Evolutionary conservation across 2,113 vertebrate genomes (phyloP).

Genomic region (Pterocles burchelli): DNA sequence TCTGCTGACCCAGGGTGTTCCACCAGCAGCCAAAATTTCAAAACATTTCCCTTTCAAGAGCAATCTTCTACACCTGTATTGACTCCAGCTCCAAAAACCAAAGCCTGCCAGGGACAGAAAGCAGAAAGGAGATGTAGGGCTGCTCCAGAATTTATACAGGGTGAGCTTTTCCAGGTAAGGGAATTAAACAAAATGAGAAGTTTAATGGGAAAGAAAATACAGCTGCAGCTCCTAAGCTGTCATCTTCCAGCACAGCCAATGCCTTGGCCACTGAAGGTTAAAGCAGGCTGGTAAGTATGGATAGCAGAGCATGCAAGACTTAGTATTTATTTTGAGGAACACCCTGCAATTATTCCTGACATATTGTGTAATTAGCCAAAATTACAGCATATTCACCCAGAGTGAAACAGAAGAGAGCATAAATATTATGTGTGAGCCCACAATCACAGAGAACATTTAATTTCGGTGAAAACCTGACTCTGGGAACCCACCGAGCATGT

Average conservation of each 20-base stretch:
- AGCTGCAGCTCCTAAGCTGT: not conserved
- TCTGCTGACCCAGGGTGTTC: conserved; percentile 21
- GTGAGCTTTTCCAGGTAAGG: not conserved
- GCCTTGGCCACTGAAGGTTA: conserved; percentile 24
- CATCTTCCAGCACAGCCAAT: not conserved
- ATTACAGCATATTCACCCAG: conserved; percentile 46
- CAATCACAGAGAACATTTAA: not conserved
- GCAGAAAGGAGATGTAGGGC: not conserved
- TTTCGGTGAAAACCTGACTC: not conserved
- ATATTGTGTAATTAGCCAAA: conserved; percentile 56
- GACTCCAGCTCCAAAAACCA: not conserved
- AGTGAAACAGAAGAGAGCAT: not conserved
- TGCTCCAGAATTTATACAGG: not conserved
- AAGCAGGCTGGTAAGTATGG: not conserved
- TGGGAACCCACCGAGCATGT: accelerated
- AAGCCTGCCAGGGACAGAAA: not conserved
- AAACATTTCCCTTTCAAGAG: not conserved
- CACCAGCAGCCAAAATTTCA: conserved; percentile 10
- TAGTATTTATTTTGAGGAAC: conserved; percentile 52
- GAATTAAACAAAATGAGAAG: not conserved
- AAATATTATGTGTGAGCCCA: conserved; percentile 1
- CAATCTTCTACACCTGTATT: not conserved
- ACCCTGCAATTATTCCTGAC: conserved; percentile 58
- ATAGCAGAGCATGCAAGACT: not conserved
- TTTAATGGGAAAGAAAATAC: not conserved